Conservation (phyloP, 2,113 vertebrate species). For the Phainopepla nitens region DNA sequence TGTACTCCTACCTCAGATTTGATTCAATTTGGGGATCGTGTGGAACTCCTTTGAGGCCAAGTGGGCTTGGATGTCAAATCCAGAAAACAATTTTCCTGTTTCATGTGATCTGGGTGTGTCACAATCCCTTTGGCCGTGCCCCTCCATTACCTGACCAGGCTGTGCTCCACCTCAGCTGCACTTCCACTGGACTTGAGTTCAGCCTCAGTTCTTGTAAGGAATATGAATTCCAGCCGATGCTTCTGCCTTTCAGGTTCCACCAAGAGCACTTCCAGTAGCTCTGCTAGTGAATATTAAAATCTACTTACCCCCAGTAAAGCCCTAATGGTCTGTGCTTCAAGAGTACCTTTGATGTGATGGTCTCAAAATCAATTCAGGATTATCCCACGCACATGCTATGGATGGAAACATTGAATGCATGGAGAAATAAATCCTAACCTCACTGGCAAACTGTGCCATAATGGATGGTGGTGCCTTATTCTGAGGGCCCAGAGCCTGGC, state of each 20-base stretch:
- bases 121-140: not conserved
- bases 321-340: slow-evolving; percentile 4
- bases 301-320: not conserved
- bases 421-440: not conserved
- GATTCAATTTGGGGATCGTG: not conserved
- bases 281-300: not conserved
- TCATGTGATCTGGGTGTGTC: not conserved
- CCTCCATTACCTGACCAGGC: not conserved
- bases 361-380: slow-evolving; percentile 21
- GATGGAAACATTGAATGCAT: not conserved
- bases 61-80: not conserved
- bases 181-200: not conserved
- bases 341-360: slow-evolving; percentile 36
- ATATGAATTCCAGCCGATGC: not conserved
- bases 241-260: slow-evolving; percentile 2
- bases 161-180: not conserved
- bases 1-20: not conserved
- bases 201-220: not conserved
- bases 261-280: not conserved
- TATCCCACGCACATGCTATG: not conserved
- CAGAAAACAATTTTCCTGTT: not conserved
- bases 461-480: not conserved
- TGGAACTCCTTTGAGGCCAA: slow-evolving; percentile 15
- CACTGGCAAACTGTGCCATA: not conserved
- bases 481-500: not conserved